Evolutionary conservation across 1,140 invertebrate genomes (phyloP), one percentile per base, ranked within the genome.

Genomic region (Brachionus angularis): DNA sequence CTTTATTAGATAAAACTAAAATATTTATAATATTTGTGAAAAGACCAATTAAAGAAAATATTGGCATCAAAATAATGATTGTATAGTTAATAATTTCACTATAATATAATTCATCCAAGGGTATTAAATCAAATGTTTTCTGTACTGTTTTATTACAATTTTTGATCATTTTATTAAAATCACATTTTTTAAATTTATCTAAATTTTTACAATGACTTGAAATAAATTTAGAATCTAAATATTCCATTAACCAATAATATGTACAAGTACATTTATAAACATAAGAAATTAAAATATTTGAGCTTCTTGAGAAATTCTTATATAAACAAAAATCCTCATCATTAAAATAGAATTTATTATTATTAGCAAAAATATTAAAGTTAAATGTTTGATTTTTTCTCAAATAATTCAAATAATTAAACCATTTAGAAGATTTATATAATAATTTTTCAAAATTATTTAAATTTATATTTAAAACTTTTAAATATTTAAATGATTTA

Each of bases 271-370:
- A 58, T 18, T 39, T 36, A n/a, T 14, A 14, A 14, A 25, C n/a
- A 58, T 39, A 29, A 12, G 39, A 4, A 14, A 18, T 18, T 18
- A 23, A 14, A 23, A 42, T 16, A 1, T 12, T 14, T 36, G 21
- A 5, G 25, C 25, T 58, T 58, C 16, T 58, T 0, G 53, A 34
- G 39, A 58, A 58, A 23, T 58, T 23, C 14, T 14, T 12, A 58
- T 23, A 58, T 23, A 58, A n/a, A 58, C 53, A 58, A 42, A 58
- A 58, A 23, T 58, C 53, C 14, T 12, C 25, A 0, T 23, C n/a
- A 39, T 31, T 31, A 42, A 58, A 58, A n/a, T n/a, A n/a, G n/a
- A 0, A 3, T 5, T 8, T 58, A 58, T 10, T 5, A 25, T 5
- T 29, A 0, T 23, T 52, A 29, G 10, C 31, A n/a, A n/a, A n/a